Conservation (phyloP, 2,113 vertebrate species). For the Scatophagus argus region DNA sequence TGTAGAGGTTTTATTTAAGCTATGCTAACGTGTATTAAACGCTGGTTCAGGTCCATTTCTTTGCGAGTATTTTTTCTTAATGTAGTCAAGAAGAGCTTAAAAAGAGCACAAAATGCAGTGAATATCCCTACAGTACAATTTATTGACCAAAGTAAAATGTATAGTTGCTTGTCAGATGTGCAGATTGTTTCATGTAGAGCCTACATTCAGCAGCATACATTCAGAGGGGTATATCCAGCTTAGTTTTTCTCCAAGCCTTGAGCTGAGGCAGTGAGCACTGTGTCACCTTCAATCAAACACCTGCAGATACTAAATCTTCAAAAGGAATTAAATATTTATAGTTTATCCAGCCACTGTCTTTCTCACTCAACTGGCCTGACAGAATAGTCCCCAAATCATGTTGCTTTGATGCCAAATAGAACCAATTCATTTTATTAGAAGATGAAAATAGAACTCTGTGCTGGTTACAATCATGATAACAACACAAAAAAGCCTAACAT, state of each 20-base stretch:
- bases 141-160: not conserved
- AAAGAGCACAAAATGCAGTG: not conserved
- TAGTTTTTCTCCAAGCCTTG: not conserved
- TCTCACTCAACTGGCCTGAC: not conserved
- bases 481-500: not conserved
- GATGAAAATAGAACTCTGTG: not conserved
- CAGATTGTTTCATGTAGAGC: not conserved
- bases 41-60: too few relatives aligned
- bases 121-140: not conserved
- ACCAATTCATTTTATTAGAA: not conserved
- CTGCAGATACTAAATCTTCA: not conserved
- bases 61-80: not conserved
- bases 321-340: not conserved
- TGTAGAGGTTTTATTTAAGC: too few relatives aligned
- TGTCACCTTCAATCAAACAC: not conserved
- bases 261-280: not conserved
- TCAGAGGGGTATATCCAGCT: not conserved
- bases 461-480: not conserved
- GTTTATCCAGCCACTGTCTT: not conserved
- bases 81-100: not conserved
- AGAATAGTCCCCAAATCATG: not conserved
- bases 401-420: not conserved
- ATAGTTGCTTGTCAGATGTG: not conserved
- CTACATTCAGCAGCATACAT: not conserved
- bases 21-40: too few relatives aligned